Evolutionary conservation across 2,113 vertebrate genomes (phyloP).

Genomic region (Taxidea taxus): DNA sequence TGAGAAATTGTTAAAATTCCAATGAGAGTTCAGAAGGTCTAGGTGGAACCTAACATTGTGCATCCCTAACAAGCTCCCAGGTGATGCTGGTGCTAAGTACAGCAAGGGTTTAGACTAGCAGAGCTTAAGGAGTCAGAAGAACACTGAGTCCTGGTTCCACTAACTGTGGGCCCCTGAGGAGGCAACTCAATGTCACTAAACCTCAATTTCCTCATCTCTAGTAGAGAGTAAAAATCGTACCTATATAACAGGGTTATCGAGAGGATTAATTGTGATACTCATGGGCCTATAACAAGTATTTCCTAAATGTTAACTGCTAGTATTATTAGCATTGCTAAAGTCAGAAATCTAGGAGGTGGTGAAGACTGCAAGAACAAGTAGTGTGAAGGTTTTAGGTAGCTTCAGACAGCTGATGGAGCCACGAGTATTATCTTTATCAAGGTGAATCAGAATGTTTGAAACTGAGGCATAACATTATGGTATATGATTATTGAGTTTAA

Average conservation of each 20-base stretch:
- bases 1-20: background rate
- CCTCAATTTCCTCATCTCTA: background rate
- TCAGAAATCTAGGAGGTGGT: background rate
- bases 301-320: background rate
- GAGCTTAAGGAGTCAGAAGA: background rate
- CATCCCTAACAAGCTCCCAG: background rate
- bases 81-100: too few species aligned
- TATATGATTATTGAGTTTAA: background rate
- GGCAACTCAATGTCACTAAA: background rate
- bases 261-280: background rate
- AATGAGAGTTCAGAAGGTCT: background rate
- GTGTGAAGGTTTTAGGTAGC: background rate
- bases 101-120: background rate
- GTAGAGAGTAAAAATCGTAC: background rate
- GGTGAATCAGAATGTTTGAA: background rate
- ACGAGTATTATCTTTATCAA: background rate
- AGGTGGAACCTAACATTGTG: background rate
- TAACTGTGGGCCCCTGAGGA: too few species aligned
- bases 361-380: background rate
- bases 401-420: background rate
- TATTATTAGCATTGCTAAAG: background rate
- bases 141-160: background rate
- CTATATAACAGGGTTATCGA: background rate
- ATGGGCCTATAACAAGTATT: background rate
- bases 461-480: too few species aligned